Evolutionary conservation across 2,113 vertebrate species (phyloP).

Genomic region (Chauna torquata): DNA sequence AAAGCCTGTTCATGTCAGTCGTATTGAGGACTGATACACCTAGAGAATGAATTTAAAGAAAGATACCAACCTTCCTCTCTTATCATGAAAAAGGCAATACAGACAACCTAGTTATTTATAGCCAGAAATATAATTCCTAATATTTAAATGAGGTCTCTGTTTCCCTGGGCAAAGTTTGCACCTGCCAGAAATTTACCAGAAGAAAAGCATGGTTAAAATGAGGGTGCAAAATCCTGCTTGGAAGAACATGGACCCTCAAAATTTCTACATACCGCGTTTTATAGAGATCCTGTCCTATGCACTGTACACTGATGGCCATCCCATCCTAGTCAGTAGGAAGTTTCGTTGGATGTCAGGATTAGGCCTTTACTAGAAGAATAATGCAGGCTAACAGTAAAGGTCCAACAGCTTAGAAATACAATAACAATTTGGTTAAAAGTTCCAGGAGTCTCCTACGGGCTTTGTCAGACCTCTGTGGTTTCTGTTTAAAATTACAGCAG

Average conservation of each 20-base stretch:
- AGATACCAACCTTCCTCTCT: neutral
- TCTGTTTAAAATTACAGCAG: slow-evolving; percentile 60
- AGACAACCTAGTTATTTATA: neutral
- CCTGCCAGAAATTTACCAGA: neutral
- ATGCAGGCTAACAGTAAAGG: neutral
- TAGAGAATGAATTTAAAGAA: neutral
- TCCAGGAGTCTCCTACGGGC: neutral
- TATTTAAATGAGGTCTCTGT: neutral
- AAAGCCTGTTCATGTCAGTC: neutral
- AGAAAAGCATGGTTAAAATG: neutral
- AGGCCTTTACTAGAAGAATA: neutral
- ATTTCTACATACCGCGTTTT: neutral
- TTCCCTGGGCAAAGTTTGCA: neutral
- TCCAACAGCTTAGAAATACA: neutral
- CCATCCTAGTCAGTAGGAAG: neutral
- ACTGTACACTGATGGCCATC: neutral
- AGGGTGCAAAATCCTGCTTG: neutral
- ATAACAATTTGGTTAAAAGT: neutral
- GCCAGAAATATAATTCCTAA: neutral
- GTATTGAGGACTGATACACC: neutral
- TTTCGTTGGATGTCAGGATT: neutral
- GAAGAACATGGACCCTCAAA: neutral
- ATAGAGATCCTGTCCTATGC: neutral
- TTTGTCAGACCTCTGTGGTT: slow-evolving; percentile 55
- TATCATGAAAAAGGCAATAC: neutral